Percentiles rank a stretch among this genome's conserved stretches.
These are phyloP conservation scores for Bos taurus DNA, from an alignment of 2,113 vertebrate species.

Conservation along the genomic window ARS-UCD2.0 NC_037338.1:78281001-78281500, in stretches of 20 bases:
- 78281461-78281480: neutral
- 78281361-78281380: neutral
- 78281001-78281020: neutral
- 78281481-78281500: neutral
- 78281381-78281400: neutral
- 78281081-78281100: rapidly evolving
- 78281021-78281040: neutral
- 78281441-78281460: neutral
- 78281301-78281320: neutral
- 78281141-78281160: neutral
- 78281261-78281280: neutral
- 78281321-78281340: neutral
- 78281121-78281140: neutral
- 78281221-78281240: neutral
- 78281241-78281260: neutral
- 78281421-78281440: neutral
- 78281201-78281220: neutral
- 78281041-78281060: neutral
- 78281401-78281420: neutral
- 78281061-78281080: neutral
- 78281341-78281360: neutral
- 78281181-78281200: neutral
- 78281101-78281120: neutral
- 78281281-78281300: neutral
- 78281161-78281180: neutral